These are phyloP conservation scores for Heliconius eleuchia DNA, from an alignment of 1,140 invertebrate genomes.

Conservation along the genomic window DNA sequence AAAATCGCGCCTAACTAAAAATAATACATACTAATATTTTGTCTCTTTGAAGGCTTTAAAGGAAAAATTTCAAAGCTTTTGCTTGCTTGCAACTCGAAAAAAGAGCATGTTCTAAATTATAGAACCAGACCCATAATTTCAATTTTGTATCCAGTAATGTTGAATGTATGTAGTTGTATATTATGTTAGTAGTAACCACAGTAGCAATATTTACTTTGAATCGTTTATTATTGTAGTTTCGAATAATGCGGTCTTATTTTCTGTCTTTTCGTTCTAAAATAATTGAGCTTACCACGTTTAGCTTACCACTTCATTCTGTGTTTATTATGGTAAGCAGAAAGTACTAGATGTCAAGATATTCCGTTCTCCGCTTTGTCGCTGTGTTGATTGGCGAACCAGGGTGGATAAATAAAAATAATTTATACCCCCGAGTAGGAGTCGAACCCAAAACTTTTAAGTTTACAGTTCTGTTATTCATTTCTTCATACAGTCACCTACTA, in stretches of 20 bases:
- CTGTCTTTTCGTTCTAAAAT: too few species aligned
- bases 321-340: too few species aligned
- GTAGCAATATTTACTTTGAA: background rate
- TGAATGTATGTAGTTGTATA: background rate
- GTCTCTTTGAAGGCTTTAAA: slow-evolving; percentile 9
- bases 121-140: background rate
- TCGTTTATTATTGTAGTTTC: background rate
- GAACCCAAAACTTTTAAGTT: too few species aligned
- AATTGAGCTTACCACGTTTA: too few species aligned
- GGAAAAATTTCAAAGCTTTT: slow-evolving; percentile 2
- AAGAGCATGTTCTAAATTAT: slow-evolving; percentile 9
- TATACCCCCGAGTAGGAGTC: too few species aligned
- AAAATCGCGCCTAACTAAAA: background rate
- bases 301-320: too few species aligned
- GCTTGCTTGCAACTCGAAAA: slow-evolving; percentile 2
- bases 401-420: too few species aligned
- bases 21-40: slow-evolving; percentile 5
- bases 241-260: background rate
- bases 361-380: too few species aligned
- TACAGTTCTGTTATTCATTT: background rate
- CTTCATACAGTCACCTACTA: too few species aligned
- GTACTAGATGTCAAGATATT: too few species aligned
- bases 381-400: too few species aligned
- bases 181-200: background rate
- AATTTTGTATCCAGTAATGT: slow-evolving; percentile 2